Base-by-base conservation (phyloP, 2,797 vertebrate genomes). In the Rhynchotus rufescens region DNA sequence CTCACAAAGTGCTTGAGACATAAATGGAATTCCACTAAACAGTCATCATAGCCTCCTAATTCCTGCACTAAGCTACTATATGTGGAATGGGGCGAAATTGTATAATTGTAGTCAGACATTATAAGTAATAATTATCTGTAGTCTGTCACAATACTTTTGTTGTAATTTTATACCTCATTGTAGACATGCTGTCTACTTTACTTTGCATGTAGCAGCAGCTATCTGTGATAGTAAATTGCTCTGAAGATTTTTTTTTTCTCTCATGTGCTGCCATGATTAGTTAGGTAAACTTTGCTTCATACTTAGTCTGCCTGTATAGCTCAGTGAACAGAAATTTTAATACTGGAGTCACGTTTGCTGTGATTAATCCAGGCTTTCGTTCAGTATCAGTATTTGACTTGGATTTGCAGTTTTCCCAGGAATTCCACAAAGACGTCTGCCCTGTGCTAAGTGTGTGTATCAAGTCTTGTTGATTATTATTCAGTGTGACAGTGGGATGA, bases 381-480 rank as follows among this genome's bases (percentile, higher is more conserved):
- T 88, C 90, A 76, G 54, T 52, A 80, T 62, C 87, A 84, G 60
- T 90, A 69, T 91, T 90, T 88, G 59, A 75, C 38, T 95, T 89
- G 62, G 34, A 28, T 88, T 94, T 88, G 34, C 56, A 86, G 87
- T 52, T 96, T 97, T 92, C 76, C 92, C 68, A 61, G 87, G 87
- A 93, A 92, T 93, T 73, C 59, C 0, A 0, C 74, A 93, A 95
- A 94, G 92, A 90, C 40, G 34, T 89, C 81, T 91, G 80, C 75
- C 86, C 60, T 90, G 57, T 78, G 87, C 51, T 94, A 94, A 91
- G 83, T 85, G 77, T 90, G 87, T 86, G 92, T 95, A 59, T 97
- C 95, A 96, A 95, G 88, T 65, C 80, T 83, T 91, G 72, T 92
- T 95, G 94, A 97, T 97, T 97, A 83, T 95, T 97, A 97, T 97